phyloP scores from a whole-genome alignment of 2,113 vertebrate species.

The Colinus virginianus region DNA sequence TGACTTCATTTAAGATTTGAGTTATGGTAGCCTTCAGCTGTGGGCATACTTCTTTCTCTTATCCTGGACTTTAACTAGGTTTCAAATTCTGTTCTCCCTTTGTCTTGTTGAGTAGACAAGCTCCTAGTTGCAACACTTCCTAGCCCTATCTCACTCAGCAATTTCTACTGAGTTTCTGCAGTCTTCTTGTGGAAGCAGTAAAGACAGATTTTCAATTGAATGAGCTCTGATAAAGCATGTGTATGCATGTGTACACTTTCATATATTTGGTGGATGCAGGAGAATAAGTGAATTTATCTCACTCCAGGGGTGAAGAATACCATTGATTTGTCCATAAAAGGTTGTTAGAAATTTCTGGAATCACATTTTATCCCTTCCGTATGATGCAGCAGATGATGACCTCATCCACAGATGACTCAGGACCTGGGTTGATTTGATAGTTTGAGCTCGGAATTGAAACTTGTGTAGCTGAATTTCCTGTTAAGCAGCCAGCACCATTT shows the following conservation, averaged over 20 bases:
- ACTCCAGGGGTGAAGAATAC: neutral
- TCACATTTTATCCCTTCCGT: neutral
- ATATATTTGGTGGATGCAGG: neutral
- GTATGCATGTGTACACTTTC: neutral
- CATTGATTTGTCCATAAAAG: neutral
- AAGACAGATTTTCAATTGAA: neutral
- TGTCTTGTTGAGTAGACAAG: neutral
- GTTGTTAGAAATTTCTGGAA: neutral
- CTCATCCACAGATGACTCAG: neutral
- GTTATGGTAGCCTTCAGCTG: neutral
- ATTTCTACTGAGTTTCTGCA: neutral
- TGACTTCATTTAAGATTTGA: neutral
- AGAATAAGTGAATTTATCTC: neutral
- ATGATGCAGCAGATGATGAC: neutral
- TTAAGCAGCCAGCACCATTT: neutral
- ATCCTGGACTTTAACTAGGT: neutral
- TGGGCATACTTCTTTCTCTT: neutral
- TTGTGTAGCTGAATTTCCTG: neutral
- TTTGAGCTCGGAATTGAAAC: neutral
- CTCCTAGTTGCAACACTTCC: neutral
- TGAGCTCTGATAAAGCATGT: neutral
- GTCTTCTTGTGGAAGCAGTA: neutral
- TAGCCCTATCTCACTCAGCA: neutral
- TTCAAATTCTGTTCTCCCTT: neutral
- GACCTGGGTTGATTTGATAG: neutral